A percentile compares a stretch with the other conserved stretches of the same genome.
Conservation (phyloP, 2,888 invertebrate genomes). For the Miltochrista miniata region DNA sequence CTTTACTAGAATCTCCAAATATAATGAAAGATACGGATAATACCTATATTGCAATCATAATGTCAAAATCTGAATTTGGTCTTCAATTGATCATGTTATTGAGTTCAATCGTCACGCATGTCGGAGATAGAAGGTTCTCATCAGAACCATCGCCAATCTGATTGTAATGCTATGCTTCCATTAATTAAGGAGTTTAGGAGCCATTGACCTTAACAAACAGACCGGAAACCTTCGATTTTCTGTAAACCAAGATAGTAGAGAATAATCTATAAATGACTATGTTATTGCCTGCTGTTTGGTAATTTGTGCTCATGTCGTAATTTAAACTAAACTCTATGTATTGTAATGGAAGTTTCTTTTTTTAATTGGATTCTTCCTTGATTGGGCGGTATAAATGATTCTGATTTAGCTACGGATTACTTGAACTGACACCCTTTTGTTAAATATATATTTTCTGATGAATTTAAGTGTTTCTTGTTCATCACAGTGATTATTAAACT, state of each 20-base stretch:
- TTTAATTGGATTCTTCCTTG: not conserved
- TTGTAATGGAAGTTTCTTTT: too few species aligned
- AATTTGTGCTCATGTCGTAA: not conserved
- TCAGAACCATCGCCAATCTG: conserved; percentile 24
- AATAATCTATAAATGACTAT: not conserved
- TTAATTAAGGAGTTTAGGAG: conserved; percentile 27
- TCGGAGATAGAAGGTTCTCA: conserved; percentile 24
- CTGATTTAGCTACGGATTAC: too few species aligned
- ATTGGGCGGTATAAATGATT: not conserved
- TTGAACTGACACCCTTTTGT: too few species aligned
- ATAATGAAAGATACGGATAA: too few species aligned
- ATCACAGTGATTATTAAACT: too few species aligned
- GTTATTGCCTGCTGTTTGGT: not conserved
- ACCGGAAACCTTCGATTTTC: conserved; percentile 25
- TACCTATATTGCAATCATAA: too few species aligned
- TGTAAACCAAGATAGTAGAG: not conserved
- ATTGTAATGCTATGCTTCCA: conserved; percentile 28
- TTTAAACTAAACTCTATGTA: not conserved
- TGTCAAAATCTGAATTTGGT: not conserved
- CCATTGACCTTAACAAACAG: conserved; percentile 28
- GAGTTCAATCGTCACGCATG: conserved; percentile 29
- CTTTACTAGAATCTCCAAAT: too few species aligned
- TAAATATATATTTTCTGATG: too few species aligned
- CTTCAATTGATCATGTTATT: not conserved
- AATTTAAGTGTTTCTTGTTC: too few species aligned